Evolutionary conservation across 2,797 vertebrate genomes (phyloP).

Genomic region (Pelodytes ibericus): DNA sequence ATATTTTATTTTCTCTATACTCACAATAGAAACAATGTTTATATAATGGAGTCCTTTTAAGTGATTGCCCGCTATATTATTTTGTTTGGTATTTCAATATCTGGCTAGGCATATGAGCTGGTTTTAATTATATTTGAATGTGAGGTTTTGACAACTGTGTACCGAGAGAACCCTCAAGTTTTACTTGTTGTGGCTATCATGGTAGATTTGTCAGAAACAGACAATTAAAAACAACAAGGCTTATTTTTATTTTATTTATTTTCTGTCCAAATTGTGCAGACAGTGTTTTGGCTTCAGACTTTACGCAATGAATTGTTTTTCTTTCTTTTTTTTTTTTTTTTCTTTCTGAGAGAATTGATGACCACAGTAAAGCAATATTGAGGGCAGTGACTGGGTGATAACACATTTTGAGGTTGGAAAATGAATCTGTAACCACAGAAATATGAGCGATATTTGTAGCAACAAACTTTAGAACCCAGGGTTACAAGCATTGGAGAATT

Average conservation of each 20-base stretch:
- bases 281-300: neutral
- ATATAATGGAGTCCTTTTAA: too few species aligned
- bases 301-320: neutral
- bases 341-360: slow-evolving; percentile 5
- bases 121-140: slow-evolving; percentile 28
- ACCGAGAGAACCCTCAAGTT: neutral
- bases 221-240: slow-evolving; percentile 34
- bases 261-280: neutral
- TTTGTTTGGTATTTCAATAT: too few species aligned
- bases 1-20: too few species aligned
- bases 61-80: too few species aligned
- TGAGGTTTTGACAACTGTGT: slow-evolving; percentile 7
- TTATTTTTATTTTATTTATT: neutral
- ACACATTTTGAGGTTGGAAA: slow-evolving; percentile 12
- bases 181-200: neutral
- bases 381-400: neutral
- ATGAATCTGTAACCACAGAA: slow-evolving; percentile 8
- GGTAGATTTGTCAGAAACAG: neutral
- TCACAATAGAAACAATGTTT: too few species aligned
- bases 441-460: neutral
- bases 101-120: slow-evolving; percentile 23
- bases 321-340: neutral
- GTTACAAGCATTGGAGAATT: neutral
- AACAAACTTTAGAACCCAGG: neutral
- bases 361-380: slow-evolving; percentile 11